Conservation (phyloP, 1,140 invertebrate genomes). For the Trissolcus basalis region DNA sequence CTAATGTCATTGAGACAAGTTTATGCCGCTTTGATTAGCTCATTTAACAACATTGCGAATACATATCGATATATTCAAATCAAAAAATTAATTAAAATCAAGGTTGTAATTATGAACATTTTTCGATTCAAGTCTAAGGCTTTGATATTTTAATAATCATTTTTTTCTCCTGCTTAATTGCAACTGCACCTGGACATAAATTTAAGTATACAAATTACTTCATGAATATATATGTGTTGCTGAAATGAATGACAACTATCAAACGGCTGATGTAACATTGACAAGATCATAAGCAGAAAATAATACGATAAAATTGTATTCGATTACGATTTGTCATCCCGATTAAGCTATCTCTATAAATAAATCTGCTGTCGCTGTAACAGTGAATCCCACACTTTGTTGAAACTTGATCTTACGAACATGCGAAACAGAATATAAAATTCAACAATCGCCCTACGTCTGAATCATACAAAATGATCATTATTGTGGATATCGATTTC, state of each 20-base stretch:
- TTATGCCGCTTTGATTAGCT: no score
- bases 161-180: no score
- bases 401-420: slow-evolving; percentile 65
- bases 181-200: no score
- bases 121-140: no score
- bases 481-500: no score
- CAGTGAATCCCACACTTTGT: no score
- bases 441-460: slow-evolving; percentile 1
- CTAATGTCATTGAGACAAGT: slow-evolving; percentile 33
- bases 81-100: no score
- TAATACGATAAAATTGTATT: slow-evolving; percentile 26
- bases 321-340: slow-evolving; percentile 42
- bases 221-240: slow-evolving; percentile 9
- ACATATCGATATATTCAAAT: no score
- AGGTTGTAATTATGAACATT: no score
- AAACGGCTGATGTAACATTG: slow-evolving; percentile 24
- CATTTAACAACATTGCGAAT: no score
- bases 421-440: slow-evolving; percentile 67
- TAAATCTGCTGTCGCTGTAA: slow-evolving; percentile 63
- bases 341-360: slow-evolving; percentile 73
- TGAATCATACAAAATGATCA: slow-evolving; percentile 3
- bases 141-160: no score
- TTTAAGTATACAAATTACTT: no score
- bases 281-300: slow-evolving; percentile 41
- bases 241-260: slow-evolving; percentile 12